A percentile compares a stretch with the other conserved stretches of the same genome.
phyloP scores from a whole-genome alignment of 2,797 vertebrate genomes.

The Poliocrania exsul region DNA sequence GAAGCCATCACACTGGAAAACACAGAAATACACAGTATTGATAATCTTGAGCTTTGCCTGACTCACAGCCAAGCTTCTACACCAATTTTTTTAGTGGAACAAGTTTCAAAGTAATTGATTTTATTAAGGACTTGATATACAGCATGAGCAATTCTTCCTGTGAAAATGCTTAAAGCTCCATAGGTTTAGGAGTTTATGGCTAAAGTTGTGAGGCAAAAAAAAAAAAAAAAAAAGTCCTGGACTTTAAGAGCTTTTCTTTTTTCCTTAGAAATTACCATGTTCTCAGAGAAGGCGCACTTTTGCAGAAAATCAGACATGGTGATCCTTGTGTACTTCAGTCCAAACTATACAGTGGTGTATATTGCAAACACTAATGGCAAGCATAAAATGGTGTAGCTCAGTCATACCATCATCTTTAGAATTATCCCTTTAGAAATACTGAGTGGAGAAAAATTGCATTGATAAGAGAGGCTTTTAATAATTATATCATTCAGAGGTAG shows the following conservation, averaged over 20 bases:
- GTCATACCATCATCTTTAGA: not conserved
- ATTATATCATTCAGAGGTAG: not conserved
- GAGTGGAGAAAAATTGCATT: not conserved
- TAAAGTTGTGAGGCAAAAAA: not conserved
- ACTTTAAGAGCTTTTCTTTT: not conserved
- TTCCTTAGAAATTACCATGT: not conserved
- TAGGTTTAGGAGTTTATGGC: not conserved
- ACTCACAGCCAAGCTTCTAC: not conserved
- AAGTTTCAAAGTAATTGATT: not conserved
- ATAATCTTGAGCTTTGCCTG: not conserved
- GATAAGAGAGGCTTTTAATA: not conserved
- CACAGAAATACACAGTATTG: not conserved
- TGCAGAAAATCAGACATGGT: not conserved
- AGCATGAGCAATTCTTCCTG: not conserved
- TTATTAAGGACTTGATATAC: not conserved
- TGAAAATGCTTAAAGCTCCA: not conserved
- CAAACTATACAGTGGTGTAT: not conserved
- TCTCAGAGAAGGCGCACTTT: not conserved
- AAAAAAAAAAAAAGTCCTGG: not conserved
- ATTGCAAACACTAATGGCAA: not conserved
- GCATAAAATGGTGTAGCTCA: not conserved
- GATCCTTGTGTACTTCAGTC: not conserved
- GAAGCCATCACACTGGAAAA: not conserved
- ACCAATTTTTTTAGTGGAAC: not conserved
- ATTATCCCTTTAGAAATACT: not conserved